These are phyloP conservation scores for Poecile montanus DNA, from an alignment of 2,797 vertebrate species.

Conservation along the genomic window DNA sequence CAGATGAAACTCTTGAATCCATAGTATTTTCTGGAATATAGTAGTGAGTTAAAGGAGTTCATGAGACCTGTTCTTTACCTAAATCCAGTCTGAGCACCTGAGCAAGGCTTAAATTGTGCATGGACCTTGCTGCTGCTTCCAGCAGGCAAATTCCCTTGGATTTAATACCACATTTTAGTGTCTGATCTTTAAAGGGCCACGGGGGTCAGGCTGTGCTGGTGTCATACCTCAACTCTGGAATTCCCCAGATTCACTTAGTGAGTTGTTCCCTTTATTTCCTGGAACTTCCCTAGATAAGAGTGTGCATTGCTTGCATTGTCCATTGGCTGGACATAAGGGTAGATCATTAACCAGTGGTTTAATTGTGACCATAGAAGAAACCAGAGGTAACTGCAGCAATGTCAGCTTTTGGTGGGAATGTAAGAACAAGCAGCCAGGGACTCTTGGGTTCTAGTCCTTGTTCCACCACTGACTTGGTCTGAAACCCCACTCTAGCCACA, in stretches of 20 bases:
- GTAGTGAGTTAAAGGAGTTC: neutral
- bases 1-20: neutral
- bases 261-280: constrained; percentile 2
- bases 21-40: neutral
- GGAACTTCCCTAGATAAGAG: neutral
- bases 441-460: neutral
- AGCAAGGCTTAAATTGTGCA: neutral
- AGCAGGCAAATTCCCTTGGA: neutral
- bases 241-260: neutral
- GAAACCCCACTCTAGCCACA: neutral
- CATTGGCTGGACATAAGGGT: neutral
- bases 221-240: neutral
- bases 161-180: neutral
- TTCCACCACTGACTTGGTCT: neutral
- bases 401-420: neutral
- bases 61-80: neutral
- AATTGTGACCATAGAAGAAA: neutral
- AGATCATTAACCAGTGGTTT: constrained; percentile 10
- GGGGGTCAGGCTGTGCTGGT: neutral
- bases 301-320: too few species aligned
- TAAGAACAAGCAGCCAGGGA: neutral
- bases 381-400: neutral
- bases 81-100: neutral
- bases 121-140: neutral
- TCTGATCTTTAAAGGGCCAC: neutral